These are phyloP conservation scores for Podargus strigoides DNA, from an alignment of 2,797 vertebrate species.

Conservation along the genomic window DNA sequence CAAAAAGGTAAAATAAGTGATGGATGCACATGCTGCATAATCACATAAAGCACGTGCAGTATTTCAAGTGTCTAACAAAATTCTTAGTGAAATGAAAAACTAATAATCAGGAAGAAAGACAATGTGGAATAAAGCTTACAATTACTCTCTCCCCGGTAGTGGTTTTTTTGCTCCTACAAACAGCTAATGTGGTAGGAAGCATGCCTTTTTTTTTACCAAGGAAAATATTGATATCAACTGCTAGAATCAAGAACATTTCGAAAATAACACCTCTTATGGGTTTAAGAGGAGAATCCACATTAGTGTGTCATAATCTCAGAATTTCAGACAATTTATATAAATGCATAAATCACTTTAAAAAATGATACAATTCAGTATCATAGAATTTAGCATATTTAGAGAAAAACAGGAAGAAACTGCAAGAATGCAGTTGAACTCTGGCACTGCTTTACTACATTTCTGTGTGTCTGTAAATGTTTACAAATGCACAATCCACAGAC, in stretches of 20 bases:
- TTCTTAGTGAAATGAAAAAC: background rate
- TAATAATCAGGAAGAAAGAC: background rate
- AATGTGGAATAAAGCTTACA: background rate
- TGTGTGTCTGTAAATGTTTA: background rate
- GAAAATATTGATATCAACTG: background rate
- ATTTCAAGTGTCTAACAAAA: background rate
- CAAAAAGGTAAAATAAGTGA: background rate
- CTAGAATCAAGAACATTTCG: background rate
- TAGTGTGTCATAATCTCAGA: background rate
- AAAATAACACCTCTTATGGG: background rate
- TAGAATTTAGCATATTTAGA: background rate
- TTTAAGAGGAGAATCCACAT: background rate
- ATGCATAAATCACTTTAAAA: background rate
- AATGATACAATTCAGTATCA: background rate
- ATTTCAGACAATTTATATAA: background rate
- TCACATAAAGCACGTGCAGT: background rate
- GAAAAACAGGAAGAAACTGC: background rate
- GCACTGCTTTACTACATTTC: background rate
- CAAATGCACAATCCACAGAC: background rate
- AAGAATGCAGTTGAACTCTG: background rate
- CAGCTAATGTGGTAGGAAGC: background rate
- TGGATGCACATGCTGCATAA: background rate
- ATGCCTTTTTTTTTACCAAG: background rate
- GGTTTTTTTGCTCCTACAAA: background rate
- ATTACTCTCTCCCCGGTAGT: background rate